phyloP scores from a whole-genome alignment of 1,140 invertebrate genomes.

The Bombus affinis region DNA sequence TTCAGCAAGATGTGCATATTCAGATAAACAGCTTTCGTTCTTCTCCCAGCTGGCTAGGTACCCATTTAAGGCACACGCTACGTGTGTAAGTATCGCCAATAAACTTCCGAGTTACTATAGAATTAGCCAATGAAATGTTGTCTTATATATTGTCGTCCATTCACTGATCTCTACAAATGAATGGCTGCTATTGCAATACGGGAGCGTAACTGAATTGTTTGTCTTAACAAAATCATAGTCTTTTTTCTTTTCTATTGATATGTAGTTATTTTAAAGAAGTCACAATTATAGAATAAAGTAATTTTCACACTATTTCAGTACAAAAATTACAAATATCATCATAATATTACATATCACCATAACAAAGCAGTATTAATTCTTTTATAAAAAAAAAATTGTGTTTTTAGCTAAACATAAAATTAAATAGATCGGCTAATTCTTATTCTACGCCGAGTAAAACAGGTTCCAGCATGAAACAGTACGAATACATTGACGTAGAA shows the following conservation, averaged over 20 bases:
- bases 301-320: neutral
- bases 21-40: slow-evolving; percentile 61
- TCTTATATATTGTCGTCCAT: slow-evolving; percentile 41
- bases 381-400: neutral
- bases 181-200: slow-evolving; percentile 22
- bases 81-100: slow-evolving; percentile 46
- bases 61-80: slow-evolving; percentile 64
- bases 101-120: slow-evolving; percentile 53
- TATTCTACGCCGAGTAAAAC: neutral
- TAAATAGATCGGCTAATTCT: neutral
- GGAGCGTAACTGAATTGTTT: neutral
- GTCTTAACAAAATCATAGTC: neutral
- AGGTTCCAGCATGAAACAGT: neutral
- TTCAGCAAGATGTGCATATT: neutral
- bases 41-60: slow-evolving; percentile 27
- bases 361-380: neutral
- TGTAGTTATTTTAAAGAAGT: neutral
- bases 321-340: neutral
- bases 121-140: slow-evolving; percentile 53
- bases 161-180: slow-evolving; percentile 56
- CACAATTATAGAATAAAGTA: neutral
- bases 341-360: neutral
- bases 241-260: neutral
- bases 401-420: neutral
- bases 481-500: slow-evolving; percentile 3